Evolutionary conservation across 2,113 vertebrate genomes (phyloP), one percentile per base, ranked within the genome.

Genomic region (Kryptolebias marmoratus): DNA sequence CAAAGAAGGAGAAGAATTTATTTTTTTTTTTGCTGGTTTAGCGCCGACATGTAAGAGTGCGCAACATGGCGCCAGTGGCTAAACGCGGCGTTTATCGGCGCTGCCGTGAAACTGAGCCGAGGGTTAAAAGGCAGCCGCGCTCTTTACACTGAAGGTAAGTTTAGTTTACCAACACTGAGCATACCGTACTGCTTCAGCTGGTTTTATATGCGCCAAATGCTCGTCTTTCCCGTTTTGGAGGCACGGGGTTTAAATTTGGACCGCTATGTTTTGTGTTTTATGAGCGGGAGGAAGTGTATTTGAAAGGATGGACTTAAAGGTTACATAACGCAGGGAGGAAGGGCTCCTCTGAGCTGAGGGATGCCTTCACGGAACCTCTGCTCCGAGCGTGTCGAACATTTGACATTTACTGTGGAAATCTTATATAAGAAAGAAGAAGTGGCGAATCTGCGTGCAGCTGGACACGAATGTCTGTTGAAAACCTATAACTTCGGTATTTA

Each of bases 271-370:
- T 0, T 42, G 11, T 52, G 42, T 8, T 5, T 48, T 54, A 9
- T 45, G 4, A 0, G 12, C 48, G 56, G 63, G 73, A 79, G 81
- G 76, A 80, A 87, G 89, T 79, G 64, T 44, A 31, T 22, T 22
- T 22, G 22, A 44, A 70, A 74, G 68, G 77, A 61, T 28, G 67
- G 63, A 64, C 53, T 80, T 32, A 52, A 88, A 89, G 67, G 81
- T 92, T 93, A 83, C 88, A 89, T 93, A 93, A 93, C 75, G 50
- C 0, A n/a, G 13, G 44, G 13, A 28, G 5, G 8, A 10, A 8
- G 4, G 72, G 16, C 42, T 77, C 27, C n/a, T 54, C 27, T 66
- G 39, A 55, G 62, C 57, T 52, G 36, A 15, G 44, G 68, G 83
- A 8, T 81, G 67, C 70, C 50, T 79, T 82, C 69, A 65, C 0